phyloP scores from a whole-genome alignment of 2,888 invertebrate genomes.

The Lithophane leautieri region DNA sequence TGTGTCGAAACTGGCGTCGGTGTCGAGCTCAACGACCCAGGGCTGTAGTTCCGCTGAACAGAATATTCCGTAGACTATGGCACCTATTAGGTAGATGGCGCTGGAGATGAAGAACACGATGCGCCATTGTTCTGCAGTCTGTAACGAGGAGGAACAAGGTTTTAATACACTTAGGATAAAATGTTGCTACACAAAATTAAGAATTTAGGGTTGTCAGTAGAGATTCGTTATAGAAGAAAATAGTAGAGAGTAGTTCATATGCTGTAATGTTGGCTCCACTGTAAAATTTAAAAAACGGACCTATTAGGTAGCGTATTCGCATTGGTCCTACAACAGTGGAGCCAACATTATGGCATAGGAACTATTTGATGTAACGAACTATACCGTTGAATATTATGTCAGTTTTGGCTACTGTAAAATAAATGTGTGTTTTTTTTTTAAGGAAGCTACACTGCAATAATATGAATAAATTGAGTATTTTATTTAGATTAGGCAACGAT shows the following conservation, averaged over 20 bases:
- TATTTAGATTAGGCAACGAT: background rate
- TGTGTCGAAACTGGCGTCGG: constrained; percentile 84
- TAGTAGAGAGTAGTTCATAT: too few species aligned
- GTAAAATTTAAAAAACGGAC: too few species aligned
- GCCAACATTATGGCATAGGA: too few species aligned
- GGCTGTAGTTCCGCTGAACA: constrained; percentile 95
- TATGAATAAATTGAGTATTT: background rate
- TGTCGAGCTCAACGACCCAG: constrained; percentile 92
- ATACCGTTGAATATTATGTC: too few species aligned
- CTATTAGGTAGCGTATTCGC: too few species aligned
- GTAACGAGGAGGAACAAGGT: constrained; percentile 62
- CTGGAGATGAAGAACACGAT: constrained; percentile 96
- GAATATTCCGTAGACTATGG: constrained; percentile 94
- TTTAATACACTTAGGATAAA: background rate
- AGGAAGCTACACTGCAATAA: too few species aligned
- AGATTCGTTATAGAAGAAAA: background rate
- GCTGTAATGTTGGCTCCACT: too few species aligned
- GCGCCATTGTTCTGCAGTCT: constrained; percentile 95
- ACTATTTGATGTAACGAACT: too few species aligned
- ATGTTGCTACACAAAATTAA: background rate
- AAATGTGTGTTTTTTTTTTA: background rate
- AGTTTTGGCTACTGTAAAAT: background rate
- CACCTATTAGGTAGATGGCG: constrained; percentile 95
- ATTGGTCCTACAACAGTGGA: too few species aligned
- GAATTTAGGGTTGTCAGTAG: background rate